These are phyloP conservation scores for Acleris cristana DNA, from an alignment of 2,888 invertebrate species.

Conservation along the genomic window DNA sequence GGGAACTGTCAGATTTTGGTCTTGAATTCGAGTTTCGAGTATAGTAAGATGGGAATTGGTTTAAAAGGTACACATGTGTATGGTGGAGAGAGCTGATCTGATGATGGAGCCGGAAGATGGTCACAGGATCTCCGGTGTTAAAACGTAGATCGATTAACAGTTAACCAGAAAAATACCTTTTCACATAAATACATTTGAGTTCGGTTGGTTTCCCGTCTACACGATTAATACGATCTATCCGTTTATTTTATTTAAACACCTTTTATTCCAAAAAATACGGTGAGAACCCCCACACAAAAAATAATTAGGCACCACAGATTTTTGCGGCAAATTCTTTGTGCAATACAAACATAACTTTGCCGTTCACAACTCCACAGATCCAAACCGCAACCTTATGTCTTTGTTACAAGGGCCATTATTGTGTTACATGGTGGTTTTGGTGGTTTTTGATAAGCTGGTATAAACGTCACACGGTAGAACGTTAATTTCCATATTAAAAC, in stretches of 20 bases:
- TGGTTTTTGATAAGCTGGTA: slow-evolving; percentile 61
- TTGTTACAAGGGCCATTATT: slow-evolving; percentile 45
- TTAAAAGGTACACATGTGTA: too few species aligned
- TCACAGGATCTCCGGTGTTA: too few species aligned
- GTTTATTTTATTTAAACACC: slow-evolving; percentile 3
- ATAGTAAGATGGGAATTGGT: too few species aligned
- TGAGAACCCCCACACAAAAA: slow-evolving; percentile 62
- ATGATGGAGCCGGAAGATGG: too few species aligned
- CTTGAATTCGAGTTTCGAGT: too few species aligned
- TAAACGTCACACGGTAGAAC: slow-evolving; percentile 75
- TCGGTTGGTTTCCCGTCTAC: neutral
- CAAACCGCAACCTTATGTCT: slow-evolving; percentile 46
- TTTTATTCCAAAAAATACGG: slow-evolving; percentile 15
- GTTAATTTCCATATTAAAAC: slow-evolving; percentile 84
- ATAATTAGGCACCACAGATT: slow-evolving; percentile 66
- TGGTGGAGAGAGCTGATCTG: too few species aligned
- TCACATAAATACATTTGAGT: neutral
- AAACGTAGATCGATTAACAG: too few species aligned
- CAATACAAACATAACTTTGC: slow-evolving; percentile 26
- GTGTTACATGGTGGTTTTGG: slow-evolving; percentile 44
- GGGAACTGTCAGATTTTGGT: too few species aligned
- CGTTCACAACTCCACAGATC: slow-evolving; percentile 10
- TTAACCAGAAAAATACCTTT: too few species aligned
- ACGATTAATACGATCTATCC: neutral
- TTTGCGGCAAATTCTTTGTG: slow-evolving; percentile 61